phyloP scores from a whole-genome alignment of 2,888 invertebrate species.

The Laspeyria flexula region DNA sequence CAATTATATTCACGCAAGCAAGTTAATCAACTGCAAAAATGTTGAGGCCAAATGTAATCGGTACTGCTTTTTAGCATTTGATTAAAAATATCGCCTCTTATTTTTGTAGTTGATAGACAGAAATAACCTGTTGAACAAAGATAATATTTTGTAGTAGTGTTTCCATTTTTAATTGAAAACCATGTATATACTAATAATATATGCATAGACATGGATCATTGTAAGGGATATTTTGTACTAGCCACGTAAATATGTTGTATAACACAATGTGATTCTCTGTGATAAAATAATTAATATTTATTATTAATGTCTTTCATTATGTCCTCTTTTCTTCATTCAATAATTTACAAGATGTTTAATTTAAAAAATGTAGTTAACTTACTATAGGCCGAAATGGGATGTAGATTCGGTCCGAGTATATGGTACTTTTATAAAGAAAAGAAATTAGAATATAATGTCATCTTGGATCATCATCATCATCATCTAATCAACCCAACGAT shows the following conservation, averaged over 20 bases:
- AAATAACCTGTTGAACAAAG: slow-evolving; percentile 49
- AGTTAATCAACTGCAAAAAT: slow-evolving; percentile 20
- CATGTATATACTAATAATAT: slow-evolving; percentile 50
- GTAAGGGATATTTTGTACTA: slow-evolving; percentile 82
- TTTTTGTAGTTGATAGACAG: slow-evolving; percentile 30
- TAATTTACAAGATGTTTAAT: too few relatives aligned
- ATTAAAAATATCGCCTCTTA: slow-evolving; percentile 9
- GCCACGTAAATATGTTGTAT: slow-evolving; percentile 84
- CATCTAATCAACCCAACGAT: too few relatives aligned
- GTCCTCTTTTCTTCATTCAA: not conserved
- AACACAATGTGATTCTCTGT: slow-evolving; percentile 86
- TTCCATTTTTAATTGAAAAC: slow-evolving; percentile 58
- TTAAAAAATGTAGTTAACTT: too few relatives aligned
- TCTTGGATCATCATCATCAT: too few relatives aligned
- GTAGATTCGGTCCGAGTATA: too few relatives aligned
- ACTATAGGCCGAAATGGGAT: too few relatives aligned
- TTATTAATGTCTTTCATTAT: slow-evolving; percentile 66
- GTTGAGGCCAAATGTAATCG: slow-evolving; percentile 1
- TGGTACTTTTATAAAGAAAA: too few relatives aligned
- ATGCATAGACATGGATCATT: slow-evolving; percentile 65
- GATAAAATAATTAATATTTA: slow-evolving; percentile 86
- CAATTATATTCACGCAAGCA: slow-evolving; percentile 53
- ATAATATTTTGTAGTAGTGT: slow-evolving; percentile 70
- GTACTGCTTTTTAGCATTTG: not conserved
- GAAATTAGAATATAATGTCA: too few relatives aligned